phyloP scores from a whole-genome alignment of 2,113 vertebrate species.

The Macquaria ambigua region DNA sequence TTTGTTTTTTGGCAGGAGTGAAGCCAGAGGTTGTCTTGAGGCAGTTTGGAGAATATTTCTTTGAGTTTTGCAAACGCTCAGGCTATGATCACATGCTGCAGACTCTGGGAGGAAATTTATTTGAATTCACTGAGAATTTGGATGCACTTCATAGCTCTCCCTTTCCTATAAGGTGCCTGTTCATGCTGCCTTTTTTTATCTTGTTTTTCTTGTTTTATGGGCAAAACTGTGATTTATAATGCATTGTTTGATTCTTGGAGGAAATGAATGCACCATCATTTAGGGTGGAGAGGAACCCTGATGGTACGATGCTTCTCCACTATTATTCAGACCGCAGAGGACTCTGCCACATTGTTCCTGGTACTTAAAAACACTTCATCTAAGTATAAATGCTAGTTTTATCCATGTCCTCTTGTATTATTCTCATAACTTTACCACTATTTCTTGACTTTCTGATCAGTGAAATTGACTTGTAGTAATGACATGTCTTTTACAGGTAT shows the following conservation, averaged over 20 bases:
- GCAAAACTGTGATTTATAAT: background rate
- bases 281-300: constrained; percentile 85
- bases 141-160: constrained; percentile 87
- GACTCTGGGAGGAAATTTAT: constrained; percentile 87
- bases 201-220: background rate
- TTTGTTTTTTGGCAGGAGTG: constrained; percentile 76
- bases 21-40: constrained; percentile 82
- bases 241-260: constrained; percentile 53
- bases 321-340: constrained; percentile 87
- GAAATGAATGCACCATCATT: constrained; percentile 87
- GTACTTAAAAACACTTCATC: constrained; percentile 53
- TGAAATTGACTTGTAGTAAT: background rate
- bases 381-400: background rate
- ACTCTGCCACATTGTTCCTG: constrained; percentile 85
- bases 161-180: constrained; percentile 87
- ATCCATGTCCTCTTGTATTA: background rate
- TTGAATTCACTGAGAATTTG: constrained; percentile 88
- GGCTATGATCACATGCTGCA: constrained; percentile 89
- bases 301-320: constrained; percentile 84
- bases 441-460: background rate
- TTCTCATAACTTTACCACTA: background rate
- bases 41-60: constrained; percentile 89
- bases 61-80: constrained; percentile 88
- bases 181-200: background rate
- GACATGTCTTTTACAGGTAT: constrained; percentile 76